Evolutionary conservation across 2,797 vertebrate species (phyloP), one percentile per base, ranked within the genome.

Genomic region (Oryzias sinensis): DNA sequence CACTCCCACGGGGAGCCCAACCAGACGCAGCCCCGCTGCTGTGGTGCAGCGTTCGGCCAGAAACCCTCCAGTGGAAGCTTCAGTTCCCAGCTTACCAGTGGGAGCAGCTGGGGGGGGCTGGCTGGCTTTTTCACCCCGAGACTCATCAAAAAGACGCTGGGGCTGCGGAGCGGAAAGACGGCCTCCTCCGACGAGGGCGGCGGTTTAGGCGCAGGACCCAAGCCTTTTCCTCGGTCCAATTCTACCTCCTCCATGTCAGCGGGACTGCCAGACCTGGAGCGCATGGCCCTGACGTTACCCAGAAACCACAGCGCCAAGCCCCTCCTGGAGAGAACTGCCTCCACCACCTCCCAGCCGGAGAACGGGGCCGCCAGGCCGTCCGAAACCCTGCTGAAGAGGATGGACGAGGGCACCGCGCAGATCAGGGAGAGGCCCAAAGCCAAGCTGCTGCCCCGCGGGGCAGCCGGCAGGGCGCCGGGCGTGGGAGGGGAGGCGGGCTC

Each of bases 201-300:
- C 87, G 68, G 69, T 62, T 53, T 83, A 71, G 65, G 79, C 24
- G 86, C 86, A 27, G 90, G 87, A 50, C 64, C 84, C 18, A 93
- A 92, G 66, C 90, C 92, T 18, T 98, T 99, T 74, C 97, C 97
- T 55, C 91, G 96, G 86, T 99, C 97, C 74, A 98, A 98, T 90
- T 99, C 97, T 83, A 98, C 96, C 77, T 98, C 96, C 89, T 99
- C 97, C 48, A 96, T 99, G 97, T 95, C 95, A 76, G 93, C 97
- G 70, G 95, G 96, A 82, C 90, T 97, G 83, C 94, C 95, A 62
- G 97, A 99, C 88, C 91, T 98, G 86, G 97, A 99, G 87, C 89
- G 94, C 88, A 93, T 98, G 94, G 90, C 97, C 85, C 88, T 99
- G 88, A 92, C 98, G 79, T 89, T 99, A 90, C 97, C 97, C 59